These are phyloP conservation scores for Cremastobaeus sp. DNA, from an alignment of 2,888 invertebrate genomes.

Conservation along the genomic window DNA sequence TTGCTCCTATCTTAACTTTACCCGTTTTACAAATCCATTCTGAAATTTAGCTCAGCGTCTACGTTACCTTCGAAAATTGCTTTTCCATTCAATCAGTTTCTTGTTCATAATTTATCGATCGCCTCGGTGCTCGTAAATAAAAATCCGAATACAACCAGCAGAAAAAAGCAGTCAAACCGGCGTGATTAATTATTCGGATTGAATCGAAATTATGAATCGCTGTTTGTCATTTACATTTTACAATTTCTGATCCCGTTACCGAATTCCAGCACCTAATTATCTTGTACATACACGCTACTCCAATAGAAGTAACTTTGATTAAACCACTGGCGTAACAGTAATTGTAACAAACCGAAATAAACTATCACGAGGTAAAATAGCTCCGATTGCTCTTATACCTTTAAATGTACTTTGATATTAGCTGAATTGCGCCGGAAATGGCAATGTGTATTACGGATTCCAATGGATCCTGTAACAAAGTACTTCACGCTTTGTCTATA, in stretches of 20 bases:
- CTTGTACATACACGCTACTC: neutral
- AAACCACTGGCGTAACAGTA: constrained; percentile 2
- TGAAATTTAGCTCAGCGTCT: neutral
- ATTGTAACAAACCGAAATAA: constrained; percentile 18
- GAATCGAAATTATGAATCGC: too few species aligned
- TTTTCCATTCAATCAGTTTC: neutral
- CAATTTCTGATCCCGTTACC: too few species aligned
- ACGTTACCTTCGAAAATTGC: neutral
- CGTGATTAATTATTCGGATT: neutral
- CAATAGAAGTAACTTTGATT: constrained; percentile 23
- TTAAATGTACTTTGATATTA: constrained; percentile 28
- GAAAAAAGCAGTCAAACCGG: too few species aligned
- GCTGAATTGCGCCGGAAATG: constrained; percentile 19
- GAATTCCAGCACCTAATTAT: constrained; percentile 1
- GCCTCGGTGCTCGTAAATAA: too few species aligned
- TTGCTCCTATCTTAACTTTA: neutral
- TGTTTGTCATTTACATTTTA: too few species aligned
- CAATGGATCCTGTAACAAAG: constrained; percentile 2
- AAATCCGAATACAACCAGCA: too few species aligned
- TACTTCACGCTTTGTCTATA: neutral
- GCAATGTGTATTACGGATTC: constrained; percentile 7
- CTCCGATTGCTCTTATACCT: constrained; percentile 17
- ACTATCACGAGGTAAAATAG: constrained; percentile 21
- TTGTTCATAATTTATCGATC: neutral
- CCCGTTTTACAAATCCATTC: neutral